Conservation (phyloP, 2,797 vertebrate genomes). For the Pelodytes ibericus region DNA sequence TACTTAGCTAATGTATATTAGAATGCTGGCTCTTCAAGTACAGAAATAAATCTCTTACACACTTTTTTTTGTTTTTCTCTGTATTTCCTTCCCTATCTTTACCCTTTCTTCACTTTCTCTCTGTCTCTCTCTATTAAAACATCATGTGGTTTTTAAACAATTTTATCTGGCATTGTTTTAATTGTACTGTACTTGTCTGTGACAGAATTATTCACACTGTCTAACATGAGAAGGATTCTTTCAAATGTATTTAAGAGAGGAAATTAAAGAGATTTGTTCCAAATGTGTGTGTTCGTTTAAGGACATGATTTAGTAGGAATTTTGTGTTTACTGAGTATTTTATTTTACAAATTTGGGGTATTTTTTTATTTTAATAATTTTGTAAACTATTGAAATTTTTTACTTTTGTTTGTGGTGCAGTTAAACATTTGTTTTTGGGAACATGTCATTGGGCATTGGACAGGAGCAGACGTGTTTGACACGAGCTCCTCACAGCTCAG, state of each 20-base stretch:
- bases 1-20: too few species aligned
- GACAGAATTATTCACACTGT: slow-evolving; percentile 7
- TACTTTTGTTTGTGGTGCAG: too few species aligned
- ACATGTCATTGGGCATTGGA: too few species aligned
- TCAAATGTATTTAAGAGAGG: neutral
- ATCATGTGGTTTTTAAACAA: neutral
- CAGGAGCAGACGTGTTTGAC: too few species aligned
- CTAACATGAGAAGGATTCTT: slow-evolving; percentile 2
- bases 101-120: too few species aligned
- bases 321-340: neutral
- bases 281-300: neutral
- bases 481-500: too few species aligned
- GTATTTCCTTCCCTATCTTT: too few species aligned
- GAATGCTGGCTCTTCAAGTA: too few species aligned
- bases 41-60: neutral
- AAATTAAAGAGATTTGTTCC: neutral
- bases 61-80: neutral
- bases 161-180: neutral
- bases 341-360: neutral
- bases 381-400: too few species aligned
- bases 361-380: too few species aligned
- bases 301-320: neutral
- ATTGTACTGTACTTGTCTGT: neutral
- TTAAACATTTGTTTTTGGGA: too few species aligned
- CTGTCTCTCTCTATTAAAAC: neutral